Evolutionary conservation across 2,888 invertebrate genomes (phyloP).

Genomic region (Plagodis dolabraria): DNA sequence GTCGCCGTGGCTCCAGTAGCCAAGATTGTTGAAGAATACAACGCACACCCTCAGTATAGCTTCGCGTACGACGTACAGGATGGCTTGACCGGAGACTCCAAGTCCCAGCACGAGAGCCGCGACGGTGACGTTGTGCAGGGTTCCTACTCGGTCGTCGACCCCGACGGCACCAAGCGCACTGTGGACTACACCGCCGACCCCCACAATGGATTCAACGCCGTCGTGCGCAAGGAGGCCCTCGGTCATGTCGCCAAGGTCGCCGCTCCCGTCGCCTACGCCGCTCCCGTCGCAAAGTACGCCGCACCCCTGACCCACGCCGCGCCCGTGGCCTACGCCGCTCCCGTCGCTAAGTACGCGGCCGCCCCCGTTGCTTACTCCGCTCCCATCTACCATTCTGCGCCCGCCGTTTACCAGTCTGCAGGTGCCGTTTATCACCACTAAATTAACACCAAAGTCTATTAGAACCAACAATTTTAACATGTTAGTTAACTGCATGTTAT

Average conservation of each 20-base stretch:
- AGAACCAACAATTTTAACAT: background rate
- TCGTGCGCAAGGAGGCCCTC: slow-evolving; percentile 74
- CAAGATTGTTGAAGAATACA: slow-evolving; percentile 50
- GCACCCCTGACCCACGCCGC: slow-evolving; percentile 62
- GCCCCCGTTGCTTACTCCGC: slow-evolving; percentile 55
- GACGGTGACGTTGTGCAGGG: slow-evolving; percentile 83
- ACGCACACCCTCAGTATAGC: slow-evolving; percentile 74
- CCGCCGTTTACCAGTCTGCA: slow-evolving; percentile 56
- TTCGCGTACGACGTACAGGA: slow-evolving; percentile 83
- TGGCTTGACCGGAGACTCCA: slow-evolving; percentile 71
- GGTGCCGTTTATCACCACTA: slow-evolving; percentile 70
- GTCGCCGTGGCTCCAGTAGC: slow-evolving; percentile 44
- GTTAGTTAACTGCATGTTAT: too few relatives aligned
- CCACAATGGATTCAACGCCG: slow-evolving; percentile 79
- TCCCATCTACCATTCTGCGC: slow-evolving; percentile 43
- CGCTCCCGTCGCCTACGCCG: slow-evolving; percentile 44
- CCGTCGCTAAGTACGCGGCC: slow-evolving; percentile 65
- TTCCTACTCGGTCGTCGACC: slow-evolving; percentile 79
- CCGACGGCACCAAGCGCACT: slow-evolving; percentile 79
- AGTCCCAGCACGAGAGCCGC: slow-evolving; percentile 79
- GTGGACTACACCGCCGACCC: slow-evolving; percentile 81
- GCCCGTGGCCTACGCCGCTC: slow-evolving; percentile 52
- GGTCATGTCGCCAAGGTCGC: slow-evolving; percentile 55
- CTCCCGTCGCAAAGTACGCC: slow-evolving; percentile 53
- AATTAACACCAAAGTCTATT: slow-evolving; percentile 25